Base-by-base conservation (phyloP, 2,888 invertebrate species). In the Eupithecia abbreviata region DNA sequence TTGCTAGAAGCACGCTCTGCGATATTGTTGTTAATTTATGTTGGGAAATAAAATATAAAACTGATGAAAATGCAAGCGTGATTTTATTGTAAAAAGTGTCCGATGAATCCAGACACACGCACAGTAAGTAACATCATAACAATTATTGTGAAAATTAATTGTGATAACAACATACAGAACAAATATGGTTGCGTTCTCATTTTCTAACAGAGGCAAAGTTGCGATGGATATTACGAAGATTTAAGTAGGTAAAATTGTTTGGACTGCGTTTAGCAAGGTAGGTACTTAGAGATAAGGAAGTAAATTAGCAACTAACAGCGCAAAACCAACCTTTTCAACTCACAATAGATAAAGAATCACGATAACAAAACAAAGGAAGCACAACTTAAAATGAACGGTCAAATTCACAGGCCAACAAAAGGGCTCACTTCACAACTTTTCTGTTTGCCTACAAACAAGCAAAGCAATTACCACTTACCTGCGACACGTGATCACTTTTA, bases 391-490 rank as follows among this genome's bases (percentile, higher is more conserved):
- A 85, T 83, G 83, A 86, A 88, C 86, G 87, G 87, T 89, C 89
- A 85, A 90, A 88, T 89, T 90, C 87, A 88, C 91, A 90, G 84
- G 86, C 88, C 84, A 89, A 91, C 88, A 88, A 90, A 90, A 91
- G 90, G 89, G 88, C 88, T 86, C 85, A 76, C 78, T 78, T 78
- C 78, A 87, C 88, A 87, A 80, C 85, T 83, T 72, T 77, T 73
- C 84, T 93, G 90, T 93, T 92, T 92, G 90, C 84, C 83, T 82
- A 84, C 92, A 93, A 93, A 94, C 91, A 91, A 81, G 87, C 93
- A 94, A 91, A 81, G 87, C 93, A 94, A 94, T 94, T 94, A 94
- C 91, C 94, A 94, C 95, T 94, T 93, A 95, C 95, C 95, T 94
- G 94, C 86, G 92, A 94, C 92, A 91, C 90, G 92, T 90, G 92